phyloP scores from a whole-genome alignment of 2,113 vertebrate species.

The Atlantisia rogersi region DNA sequence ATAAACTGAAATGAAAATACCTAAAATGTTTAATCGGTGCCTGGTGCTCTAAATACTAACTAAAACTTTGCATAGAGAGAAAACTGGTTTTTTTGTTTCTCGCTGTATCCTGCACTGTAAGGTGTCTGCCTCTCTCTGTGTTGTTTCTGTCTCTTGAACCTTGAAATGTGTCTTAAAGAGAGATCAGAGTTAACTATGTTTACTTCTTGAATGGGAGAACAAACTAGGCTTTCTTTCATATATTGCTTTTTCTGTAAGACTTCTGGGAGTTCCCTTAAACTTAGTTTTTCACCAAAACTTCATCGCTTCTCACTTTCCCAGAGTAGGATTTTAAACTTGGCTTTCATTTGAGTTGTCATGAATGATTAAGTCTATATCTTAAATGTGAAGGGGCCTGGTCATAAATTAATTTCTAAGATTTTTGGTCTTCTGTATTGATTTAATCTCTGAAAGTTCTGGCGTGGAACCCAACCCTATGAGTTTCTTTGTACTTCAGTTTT shows the following conservation, averaged over 20 bases:
- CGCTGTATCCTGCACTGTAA: not conserved
- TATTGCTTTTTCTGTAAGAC: not conserved
- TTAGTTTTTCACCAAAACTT: not conserved
- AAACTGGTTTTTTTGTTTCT: not conserved
- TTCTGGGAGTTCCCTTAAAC: not conserved
- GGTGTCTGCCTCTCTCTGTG: not conserved
- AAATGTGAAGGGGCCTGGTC: not conserved
- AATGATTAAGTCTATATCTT: not conserved
- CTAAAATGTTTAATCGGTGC: not conserved
- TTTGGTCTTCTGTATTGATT: not conserved
- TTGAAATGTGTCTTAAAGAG: not conserved
- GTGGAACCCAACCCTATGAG: not conserved
- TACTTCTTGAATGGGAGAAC: not conserved
- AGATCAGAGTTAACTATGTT: not conserved
- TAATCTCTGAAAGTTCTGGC: not conserved
- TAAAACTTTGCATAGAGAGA: no score
- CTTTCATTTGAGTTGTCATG: not conserved
- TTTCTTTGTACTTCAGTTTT: not conserved
- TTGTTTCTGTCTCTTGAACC: not conserved
- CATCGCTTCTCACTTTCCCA: not conserved
- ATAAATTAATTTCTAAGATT: not conserved
- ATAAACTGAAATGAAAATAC: not conserved
- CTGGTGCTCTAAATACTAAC: not conserved
- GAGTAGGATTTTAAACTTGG: not conserved
- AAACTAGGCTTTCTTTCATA: not conserved